Base-by-base conservation (phyloP, 2,113 vertebrate genomes). In the Ardeotis arabs region DNA sequence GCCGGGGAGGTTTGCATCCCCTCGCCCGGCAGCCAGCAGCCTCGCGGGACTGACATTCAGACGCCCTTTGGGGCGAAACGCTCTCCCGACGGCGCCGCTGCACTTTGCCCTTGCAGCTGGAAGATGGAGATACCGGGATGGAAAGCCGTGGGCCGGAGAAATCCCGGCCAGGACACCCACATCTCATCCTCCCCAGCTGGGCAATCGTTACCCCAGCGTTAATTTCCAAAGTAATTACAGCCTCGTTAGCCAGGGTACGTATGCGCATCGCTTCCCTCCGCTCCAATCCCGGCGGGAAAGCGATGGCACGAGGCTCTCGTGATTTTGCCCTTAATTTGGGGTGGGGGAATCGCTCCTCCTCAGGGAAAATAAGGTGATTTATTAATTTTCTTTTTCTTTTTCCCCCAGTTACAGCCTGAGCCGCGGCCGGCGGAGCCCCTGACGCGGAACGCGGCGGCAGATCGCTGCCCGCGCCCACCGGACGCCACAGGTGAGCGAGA, bases 121-220 rank as follows among this genome's bases (percentile, higher is more conserved):
- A 52, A 52, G 33, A 33, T 9, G 67, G 50, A 59, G 15, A 45
- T 10, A 10, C 8, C 0, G 7, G 55, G 39, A 23, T 6, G 33
- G 50, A 14, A 25, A 14, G 59, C 11, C 6, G 0, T 2, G 0
- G 10, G 4, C 22, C 10, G 2, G 5, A 33, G 25, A 3, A 12
- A 9, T 47, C 20, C 4, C 6, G 1, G 16, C 13, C 2, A 2
- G 12, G 58, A 27, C 17, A 2, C 11, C 3, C 1, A 5, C 22
- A 6, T 23, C 31, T 68, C 6, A 0, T 2, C 0, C 14, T 25
- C 39, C 28, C 50, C 14, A 13, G 6, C 2, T 2, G 0, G 37
- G 50, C 11, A 45, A 22, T 5, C 4, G 1, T 21, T 18, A 28
- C 19, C 27, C 17, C 55, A 5, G 5, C 2, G 1, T 27, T 64